Conservation (phyloP, 2,797 vertebrate species). For the Catharus ustulatus region DNA sequence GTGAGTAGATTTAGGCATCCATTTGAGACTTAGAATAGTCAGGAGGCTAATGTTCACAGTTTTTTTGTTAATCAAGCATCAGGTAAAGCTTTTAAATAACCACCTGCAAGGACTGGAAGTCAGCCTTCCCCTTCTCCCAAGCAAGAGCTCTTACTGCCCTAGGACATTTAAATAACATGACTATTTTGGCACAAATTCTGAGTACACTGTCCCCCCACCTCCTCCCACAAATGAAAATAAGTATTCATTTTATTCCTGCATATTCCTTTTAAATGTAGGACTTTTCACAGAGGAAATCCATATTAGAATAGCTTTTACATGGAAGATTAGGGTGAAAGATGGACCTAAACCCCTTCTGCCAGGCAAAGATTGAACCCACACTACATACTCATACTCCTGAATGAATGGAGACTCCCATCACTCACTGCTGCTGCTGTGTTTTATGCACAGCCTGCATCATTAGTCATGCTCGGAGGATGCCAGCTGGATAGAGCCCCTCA, state of each 20-base stretch:
- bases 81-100: conserved; percentile 4
- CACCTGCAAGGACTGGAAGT: background rate
- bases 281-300: background rate
- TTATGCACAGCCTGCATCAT: background rate
- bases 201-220: background rate
- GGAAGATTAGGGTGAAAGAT: background rate
- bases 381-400: background rate
- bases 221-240: background rate
- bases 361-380: background rate
- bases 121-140: background rate
- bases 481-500: conserved; percentile 41
- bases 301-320: background rate
- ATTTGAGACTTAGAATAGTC: background rate
- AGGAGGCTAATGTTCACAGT: background rate
- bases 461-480: conserved; percentile 21
- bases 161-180: background rate
- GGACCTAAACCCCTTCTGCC: background rate
- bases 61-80: background rate
- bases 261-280: background rate
- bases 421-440: background rate
- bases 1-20: background rate
- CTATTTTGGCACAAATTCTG: background rate
- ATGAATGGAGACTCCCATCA: background rate
- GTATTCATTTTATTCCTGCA: background rate
- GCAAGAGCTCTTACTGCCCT: background rate